A percentile compares a stretch with the other conserved stretches of the same genome.
These are phyloP conservation scores for Lepidotrigona ventralis DNA, from an alignment of 1,140 invertebrate genomes.

Conservation along the genomic window DNA sequence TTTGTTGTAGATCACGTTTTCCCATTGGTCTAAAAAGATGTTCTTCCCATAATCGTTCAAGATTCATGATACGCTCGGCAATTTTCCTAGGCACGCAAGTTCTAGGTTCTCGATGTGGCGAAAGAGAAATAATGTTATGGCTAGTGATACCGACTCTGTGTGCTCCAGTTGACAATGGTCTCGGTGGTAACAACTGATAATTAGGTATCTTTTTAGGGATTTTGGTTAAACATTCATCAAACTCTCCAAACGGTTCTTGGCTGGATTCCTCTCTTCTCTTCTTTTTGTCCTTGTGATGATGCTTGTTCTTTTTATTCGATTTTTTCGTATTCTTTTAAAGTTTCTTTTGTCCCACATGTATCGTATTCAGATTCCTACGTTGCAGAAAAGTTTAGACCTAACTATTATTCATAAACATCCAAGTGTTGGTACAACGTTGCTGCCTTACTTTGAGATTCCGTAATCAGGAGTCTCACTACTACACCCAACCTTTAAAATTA, in stretches of 20 bases:
- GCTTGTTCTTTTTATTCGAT: no score
- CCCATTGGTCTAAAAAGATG: slow-evolving; percentile 91
- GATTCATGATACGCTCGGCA: slow-evolving; percentile 88
- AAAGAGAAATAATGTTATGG: slow-evolving; percentile 71
- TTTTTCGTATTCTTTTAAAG: no score
- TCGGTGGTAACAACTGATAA: no score
- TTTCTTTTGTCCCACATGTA: slow-evolving; percentile 75
- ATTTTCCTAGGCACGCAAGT: slow-evolving; percentile 86
- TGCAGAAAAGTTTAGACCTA: slow-evolving; percentile 75
- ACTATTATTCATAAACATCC: slow-evolving; percentile 70
- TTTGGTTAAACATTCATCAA: no score
- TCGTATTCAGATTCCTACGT: slow-evolving; percentile 76
- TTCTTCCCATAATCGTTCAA: slow-evolving; percentile 92
- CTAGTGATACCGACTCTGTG: no score
- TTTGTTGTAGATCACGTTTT: slow-evolving; percentile 95
- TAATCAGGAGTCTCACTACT: slow-evolving; percentile 86
- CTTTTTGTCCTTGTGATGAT: no score
- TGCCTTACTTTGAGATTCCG: slow-evolving; percentile 80
- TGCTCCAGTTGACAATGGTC: no score
- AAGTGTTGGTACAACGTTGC: slow-evolving; percentile 75
- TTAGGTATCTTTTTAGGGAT: no score
- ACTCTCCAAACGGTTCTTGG: no score
- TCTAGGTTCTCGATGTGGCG: slow-evolving; percentile 83
- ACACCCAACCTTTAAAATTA: slow-evolving; percentile 91
- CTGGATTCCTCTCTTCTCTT: no score